A percentile compares a stretch with the other conserved stretches of the same genome.
Conservation (phyloP, 2,888 invertebrate species). For the Lasioglossum oenotherae region DNA sequence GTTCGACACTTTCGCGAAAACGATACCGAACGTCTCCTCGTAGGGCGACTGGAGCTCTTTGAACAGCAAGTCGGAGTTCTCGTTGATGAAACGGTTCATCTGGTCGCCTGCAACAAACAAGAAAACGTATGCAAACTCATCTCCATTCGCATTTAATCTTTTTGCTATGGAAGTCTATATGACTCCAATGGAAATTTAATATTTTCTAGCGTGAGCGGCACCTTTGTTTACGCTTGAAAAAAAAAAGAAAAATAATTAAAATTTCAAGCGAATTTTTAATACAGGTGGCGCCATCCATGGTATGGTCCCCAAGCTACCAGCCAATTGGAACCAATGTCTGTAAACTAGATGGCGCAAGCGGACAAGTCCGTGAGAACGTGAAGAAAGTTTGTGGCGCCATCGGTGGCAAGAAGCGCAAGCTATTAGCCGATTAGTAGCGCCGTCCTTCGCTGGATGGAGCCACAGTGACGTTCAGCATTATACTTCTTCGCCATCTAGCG, state of each 20-base stretch:
- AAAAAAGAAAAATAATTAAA: too few relatives aligned
- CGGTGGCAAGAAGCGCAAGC: neutral
- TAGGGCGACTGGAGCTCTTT: conserved; percentile 89
- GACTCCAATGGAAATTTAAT: too few relatives aligned
- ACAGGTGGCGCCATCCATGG: neutral
- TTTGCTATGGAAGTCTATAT: neutral
- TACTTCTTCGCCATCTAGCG: neutral
- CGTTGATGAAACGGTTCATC: conserved; percentile 89
- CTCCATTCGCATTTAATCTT: neutral
- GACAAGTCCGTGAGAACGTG: too few relatives aligned
- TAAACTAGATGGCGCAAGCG: neutral
- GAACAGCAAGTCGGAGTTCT: conserved; percentile 88
- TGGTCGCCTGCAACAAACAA: conserved; percentile 83
- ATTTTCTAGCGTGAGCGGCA: too few relatives aligned
- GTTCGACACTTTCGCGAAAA: conserved; percentile 89
- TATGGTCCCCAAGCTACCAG: neutral
- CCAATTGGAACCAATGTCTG: neutral
- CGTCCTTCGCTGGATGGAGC: neutral
- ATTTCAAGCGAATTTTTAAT: neutral
- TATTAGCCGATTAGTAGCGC: neutral
- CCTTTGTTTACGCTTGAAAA: too few relatives aligned
- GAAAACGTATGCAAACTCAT: neutral
- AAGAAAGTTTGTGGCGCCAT: neutral
- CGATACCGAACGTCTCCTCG: conserved; percentile 88
- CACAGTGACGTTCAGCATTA: neutral